Conservation (phyloP, 2,797 vertebrate genomes). For the Toxotes lorentzi region DNA sequence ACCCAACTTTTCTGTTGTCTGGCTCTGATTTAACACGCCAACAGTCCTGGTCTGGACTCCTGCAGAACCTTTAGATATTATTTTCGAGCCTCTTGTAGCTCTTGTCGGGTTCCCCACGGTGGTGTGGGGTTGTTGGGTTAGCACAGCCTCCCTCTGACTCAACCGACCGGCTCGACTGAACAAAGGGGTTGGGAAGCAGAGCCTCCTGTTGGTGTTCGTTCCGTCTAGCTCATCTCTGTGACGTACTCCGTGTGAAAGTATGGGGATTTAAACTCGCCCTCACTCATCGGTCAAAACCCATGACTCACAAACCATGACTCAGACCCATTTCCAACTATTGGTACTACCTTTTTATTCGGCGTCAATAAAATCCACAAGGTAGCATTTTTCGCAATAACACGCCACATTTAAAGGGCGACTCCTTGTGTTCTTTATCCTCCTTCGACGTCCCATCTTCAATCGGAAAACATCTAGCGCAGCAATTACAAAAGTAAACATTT, state of each 20-base stretch:
- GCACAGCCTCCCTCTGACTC: conserved; percentile 74
- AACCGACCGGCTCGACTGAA: conserved; percentile 79
- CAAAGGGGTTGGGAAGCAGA: conserved; percentile 78
- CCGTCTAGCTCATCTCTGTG: conserved; percentile 33
- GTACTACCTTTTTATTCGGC: not conserved
- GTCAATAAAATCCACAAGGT: not conserved
- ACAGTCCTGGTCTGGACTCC: not conserved
- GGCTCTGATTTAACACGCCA: not conserved
- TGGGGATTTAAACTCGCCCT: not conserved
- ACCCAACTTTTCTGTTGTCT: conserved; percentile 40
- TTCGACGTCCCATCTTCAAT: fast-evolving
- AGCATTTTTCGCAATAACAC: fast-evolving
- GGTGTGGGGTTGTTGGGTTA: conserved; percentile 17
- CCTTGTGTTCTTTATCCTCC: not conserved
- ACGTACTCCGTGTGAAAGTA: conserved; percentile 7
- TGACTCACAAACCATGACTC: conserved; percentile 10
- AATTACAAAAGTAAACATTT: not conserved
- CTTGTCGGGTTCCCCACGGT: conserved; percentile 23
- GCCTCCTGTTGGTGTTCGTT: conserved; percentile 71
- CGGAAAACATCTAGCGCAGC: not conserved
- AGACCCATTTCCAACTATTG: fast-evolving
- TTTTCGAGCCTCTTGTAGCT: not conserved
- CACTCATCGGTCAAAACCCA: not conserved
- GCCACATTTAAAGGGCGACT: not conserved
- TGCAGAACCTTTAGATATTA: not conserved